phyloP scores from a whole-genome alignment of 2,797 vertebrate species.

The Poecilia picta region DNA sequence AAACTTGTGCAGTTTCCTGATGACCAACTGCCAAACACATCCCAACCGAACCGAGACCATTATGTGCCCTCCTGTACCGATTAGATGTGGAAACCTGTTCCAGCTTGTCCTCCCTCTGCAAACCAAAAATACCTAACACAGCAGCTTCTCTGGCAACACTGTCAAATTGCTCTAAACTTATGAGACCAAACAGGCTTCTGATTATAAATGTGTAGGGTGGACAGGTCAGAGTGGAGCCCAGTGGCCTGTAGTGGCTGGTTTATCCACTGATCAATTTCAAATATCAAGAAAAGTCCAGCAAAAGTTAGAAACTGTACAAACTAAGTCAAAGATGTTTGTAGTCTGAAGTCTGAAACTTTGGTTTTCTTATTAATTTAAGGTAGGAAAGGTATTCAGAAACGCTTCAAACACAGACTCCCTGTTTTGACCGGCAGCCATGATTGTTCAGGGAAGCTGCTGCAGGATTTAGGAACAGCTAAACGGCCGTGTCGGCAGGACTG shows the following conservation, averaged over 20 bases:
- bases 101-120: conserved; percentile 26
- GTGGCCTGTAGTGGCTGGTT: neutral
- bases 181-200: conserved; percentile 18
- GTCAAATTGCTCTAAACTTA: conserved; percentile 16
- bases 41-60: conserved; percentile 3
- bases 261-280: conserved; percentile 4
- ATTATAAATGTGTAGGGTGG: conserved; percentile 23
- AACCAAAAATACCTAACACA: conserved; percentile 31
- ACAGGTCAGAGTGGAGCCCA: conserved; percentile 2
- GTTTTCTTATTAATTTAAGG: neutral
- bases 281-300: neutral
- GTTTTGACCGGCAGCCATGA: neutral
- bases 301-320: neutral
- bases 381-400: neutral
- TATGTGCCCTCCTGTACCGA: conserved; percentile 21
- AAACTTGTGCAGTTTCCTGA: conserved; percentile 11
- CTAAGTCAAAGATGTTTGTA: neutral
- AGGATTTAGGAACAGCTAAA: neutral
- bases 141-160: conserved; percentile 20
- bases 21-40: conserved; percentile 27
- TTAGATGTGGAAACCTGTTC: conserved; percentile 15
- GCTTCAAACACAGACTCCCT: neutral
- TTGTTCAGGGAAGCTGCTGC: neutral
- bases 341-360: neutral
- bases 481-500: neutral